Percentiles rank a stretch among this genome's conserved stretches.
These are phyloP conservation scores for Coregonus clupeaformis DNA, from an alignment of 2,113 vertebrate genomes.

Conservation along the genomic window DNA sequence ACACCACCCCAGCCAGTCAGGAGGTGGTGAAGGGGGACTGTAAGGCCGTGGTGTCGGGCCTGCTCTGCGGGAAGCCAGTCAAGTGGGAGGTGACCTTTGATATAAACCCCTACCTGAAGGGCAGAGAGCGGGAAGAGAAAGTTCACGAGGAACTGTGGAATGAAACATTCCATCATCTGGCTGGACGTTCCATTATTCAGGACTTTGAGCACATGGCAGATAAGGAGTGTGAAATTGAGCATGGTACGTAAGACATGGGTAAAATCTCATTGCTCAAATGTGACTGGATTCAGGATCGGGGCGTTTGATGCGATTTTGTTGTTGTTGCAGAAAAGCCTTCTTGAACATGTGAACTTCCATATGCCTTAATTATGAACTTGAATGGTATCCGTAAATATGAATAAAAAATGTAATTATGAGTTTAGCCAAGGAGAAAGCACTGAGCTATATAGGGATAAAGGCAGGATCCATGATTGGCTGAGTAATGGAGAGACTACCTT, in stretches of 20 bases:
- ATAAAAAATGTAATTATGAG: background rate
- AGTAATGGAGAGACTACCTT: no score
- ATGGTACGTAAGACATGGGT: constrained; percentile 71
- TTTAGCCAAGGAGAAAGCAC: no score
- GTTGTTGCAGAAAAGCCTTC: no score
- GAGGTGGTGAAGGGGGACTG: constrained; percentile 65
- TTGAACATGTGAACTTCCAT: no score
- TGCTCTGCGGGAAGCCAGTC: constrained; percentile 74
- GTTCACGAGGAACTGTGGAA: constrained; percentile 84
- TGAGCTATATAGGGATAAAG: no score
- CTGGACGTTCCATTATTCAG: constrained; percentile 85
- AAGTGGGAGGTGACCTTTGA: constrained; percentile 93
- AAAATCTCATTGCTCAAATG: background rate
- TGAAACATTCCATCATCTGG: constrained; percentile 93
- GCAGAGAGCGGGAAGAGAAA: constrained; percentile 66
- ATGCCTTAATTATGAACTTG: no score
- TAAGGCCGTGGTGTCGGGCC: constrained; percentile 85
- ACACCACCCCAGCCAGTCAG: constrained; percentile 20
- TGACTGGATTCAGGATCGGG: no score
- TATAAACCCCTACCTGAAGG: constrained; percentile 76
- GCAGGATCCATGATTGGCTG: no score
- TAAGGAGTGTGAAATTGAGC: constrained; percentile 88
- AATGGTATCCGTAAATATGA: no score
- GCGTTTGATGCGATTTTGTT: no score
- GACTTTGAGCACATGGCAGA: constrained; percentile 91